Evolutionary conservation across 2,888 invertebrate species (phyloP).

Genomic region (Apomyelois bistriatella): DNA sequence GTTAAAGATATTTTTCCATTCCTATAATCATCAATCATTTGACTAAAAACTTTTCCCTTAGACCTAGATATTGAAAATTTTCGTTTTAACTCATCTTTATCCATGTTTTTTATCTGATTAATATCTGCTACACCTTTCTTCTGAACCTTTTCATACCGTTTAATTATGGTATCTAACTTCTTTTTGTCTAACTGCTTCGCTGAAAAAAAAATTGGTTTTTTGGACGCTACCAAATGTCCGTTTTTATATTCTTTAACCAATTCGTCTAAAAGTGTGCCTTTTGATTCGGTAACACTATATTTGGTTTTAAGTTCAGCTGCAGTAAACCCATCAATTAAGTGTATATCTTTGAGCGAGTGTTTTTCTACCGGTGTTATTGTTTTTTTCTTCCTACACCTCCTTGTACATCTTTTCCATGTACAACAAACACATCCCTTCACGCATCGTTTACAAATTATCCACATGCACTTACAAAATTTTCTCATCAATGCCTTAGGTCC

Average conservation of each 20-base stretch:
- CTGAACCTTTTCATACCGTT: slow-evolving; percentile 26
- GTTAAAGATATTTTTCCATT: slow-evolving; percentile 13
- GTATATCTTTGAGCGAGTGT: slow-evolving; percentile 13
- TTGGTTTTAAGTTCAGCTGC: slow-evolving; percentile 24
- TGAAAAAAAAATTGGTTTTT: slow-evolving; percentile 26
- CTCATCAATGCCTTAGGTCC: slow-evolving; percentile 21
- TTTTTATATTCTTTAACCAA: slow-evolving; percentile 34
- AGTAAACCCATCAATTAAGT: slow-evolving; percentile 18
- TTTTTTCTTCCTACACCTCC: not conserved
- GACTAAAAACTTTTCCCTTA: slow-evolving; percentile 9
- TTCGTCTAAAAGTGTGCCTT: slow-evolving; percentile 30
- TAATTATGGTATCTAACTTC: slow-evolving; percentile 27
- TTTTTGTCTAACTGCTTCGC: slow-evolving; percentile 30
- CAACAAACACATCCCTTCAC: too few relatives aligned
- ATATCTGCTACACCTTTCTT: slow-evolving; percentile 18
- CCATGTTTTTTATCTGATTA: slow-evolving; percentile 12
- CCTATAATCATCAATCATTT: slow-evolving; percentile 17
- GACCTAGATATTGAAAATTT: slow-evolving; percentile 14
- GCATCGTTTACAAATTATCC: slow-evolving; percentile 19
- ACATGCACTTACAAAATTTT: slow-evolving; percentile 30
- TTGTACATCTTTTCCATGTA: not conserved
- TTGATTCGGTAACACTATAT: slow-evolving; percentile 29
- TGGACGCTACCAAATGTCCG: slow-evolving; percentile 28
- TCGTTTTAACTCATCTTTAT: slow-evolving; percentile 13
- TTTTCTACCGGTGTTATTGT: not conserved